phyloP scores from a whole-genome alignment of 2,797 vertebrate genomes.

The Pseudomugil gertrudae region DNA sequence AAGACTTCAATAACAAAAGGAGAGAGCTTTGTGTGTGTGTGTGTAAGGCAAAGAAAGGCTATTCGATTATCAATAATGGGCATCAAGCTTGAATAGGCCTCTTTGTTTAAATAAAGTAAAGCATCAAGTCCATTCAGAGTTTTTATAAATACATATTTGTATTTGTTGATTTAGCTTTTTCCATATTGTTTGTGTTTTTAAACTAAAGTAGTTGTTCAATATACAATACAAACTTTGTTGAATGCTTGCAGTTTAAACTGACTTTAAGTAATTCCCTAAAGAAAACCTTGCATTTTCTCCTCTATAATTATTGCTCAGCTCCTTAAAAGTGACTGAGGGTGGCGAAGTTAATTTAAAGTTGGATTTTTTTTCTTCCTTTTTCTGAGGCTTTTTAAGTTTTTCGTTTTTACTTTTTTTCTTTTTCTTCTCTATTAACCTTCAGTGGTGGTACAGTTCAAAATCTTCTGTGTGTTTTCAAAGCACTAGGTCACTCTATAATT shows the following conservation, averaged over 20 bases:
- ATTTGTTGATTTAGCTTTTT: slow-evolving; percentile 20
- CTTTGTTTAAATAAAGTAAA: slow-evolving; percentile 36
- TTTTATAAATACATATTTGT: slow-evolving; percentile 32
- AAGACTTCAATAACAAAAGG: slow-evolving; percentile 50
- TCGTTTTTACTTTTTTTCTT: not conserved
- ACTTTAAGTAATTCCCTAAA: slow-evolving; percentile 2
- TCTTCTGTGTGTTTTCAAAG: slow-evolving; percentile 28
- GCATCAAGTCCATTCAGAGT: slow-evolving; percentile 10
- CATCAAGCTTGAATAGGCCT: slow-evolving; percentile 43
- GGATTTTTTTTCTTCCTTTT: not conserved
- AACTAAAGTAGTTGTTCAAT: slow-evolving; percentile 18
- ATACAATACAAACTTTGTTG: slow-evolving; percentile 9
- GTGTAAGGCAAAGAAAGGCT: slow-evolving; percentile 30
- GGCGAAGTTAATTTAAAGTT: not conserved
- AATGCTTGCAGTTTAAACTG: not conserved
- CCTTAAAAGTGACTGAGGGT: not conserved
- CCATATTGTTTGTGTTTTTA: slow-evolving; percentile 26
- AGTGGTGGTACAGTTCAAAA: not conserved
- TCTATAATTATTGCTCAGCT: slow-evolving; percentile 5
- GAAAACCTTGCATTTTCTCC: slow-evolving; percentile 11
- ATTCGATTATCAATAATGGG: slow-evolving; percentile 49
- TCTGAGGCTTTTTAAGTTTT: not conserved
- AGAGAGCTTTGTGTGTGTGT: slow-evolving; percentile 9
- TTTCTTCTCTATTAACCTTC: not conserved
- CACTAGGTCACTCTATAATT: slow-evolving; percentile 4